Conservation (phyloP, 2,888 invertebrate genomes). For the Lasiommata megera region DNA sequence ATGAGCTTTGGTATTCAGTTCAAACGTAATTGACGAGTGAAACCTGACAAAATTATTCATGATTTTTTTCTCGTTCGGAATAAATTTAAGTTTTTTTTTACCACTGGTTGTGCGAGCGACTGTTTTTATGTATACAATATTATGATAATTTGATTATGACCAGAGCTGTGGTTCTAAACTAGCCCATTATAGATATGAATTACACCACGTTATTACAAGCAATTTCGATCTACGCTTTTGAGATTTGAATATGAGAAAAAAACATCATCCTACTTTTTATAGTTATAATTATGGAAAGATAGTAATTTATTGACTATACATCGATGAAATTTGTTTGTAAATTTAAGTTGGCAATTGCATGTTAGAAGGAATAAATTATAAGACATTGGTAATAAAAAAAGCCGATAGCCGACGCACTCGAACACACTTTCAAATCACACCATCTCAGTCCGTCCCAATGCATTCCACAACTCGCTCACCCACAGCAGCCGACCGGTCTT, state of each 20-base stretch:
- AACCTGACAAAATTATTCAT: conserved; percentile 27
- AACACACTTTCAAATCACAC: conserved; percentile 74
- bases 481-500: conserved; percentile 76
- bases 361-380: conserved; percentile 23
- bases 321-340: conserved; percentile 13
- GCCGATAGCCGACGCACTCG: conserved; percentile 56
- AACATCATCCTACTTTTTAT: conserved; percentile 40
- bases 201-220: conserved; percentile 55
- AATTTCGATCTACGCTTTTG: conserved; percentile 61
- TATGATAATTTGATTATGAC: conserved; percentile 59
- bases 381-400: conserved; percentile 42
- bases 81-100: conserved; percentile 36
- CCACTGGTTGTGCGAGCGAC: conserved; percentile 36
- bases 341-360: conserved; percentile 7
- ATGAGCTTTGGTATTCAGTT: conserved; percentile 2
- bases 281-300: conserved; percentile 32
- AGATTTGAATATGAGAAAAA: conserved; percentile 45
- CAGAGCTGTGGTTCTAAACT: conserved; percentile 49
- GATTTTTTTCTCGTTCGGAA: conserved; percentile 17
- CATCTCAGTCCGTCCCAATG: conserved; percentile 65
- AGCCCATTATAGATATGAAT: conserved; percentile 38
- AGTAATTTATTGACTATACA: conserved; percentile 20
- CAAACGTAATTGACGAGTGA: conserved; percentile 15
- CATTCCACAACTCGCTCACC: conserved; percentile 80
- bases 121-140: conserved; percentile 53